These are phyloP conservation scores for Rhabdornis inornatus DNA, from an alignment of 2,113 vertebrate genomes.

Conservation along the genomic window DNA sequence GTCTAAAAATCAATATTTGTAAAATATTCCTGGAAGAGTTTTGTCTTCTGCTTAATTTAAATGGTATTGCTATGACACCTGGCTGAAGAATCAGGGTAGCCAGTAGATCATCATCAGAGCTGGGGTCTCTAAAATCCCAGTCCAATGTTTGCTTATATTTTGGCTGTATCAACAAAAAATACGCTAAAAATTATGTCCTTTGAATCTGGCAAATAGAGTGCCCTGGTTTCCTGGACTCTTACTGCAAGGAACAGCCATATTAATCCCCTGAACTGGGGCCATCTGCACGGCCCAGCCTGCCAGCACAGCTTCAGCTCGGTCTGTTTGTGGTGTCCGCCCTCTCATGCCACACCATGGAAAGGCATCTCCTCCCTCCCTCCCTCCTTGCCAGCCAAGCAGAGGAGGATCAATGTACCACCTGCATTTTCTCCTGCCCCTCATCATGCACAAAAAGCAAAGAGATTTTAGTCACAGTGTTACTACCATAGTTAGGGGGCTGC, in stretches of 20 bases:
- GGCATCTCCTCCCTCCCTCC: neutral
- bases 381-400: neutral
- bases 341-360: neutral
- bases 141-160: neutral
- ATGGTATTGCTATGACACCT: neutral
- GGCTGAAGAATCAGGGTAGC: neutral
- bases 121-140: neutral
- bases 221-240: neutral
- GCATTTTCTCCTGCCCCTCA: neutral
- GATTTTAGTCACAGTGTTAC: neutral
- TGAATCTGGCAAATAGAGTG: neutral
- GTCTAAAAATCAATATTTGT: neutral
- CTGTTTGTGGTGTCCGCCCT: accelerated
- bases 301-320: neutral
- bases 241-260: neutral
- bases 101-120: neutral
- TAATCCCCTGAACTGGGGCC: neutral
- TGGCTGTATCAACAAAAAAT: neutral
- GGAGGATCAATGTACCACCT: neutral
- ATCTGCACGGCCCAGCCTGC: neutral
- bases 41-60: neutral
- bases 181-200: neutral
- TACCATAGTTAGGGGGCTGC: neutral
- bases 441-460: neutral
- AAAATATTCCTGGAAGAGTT: neutral